phyloP scores from a whole-genome alignment of 2,113 vertebrate species.

The Pycnonotus jocosus region DNA sequence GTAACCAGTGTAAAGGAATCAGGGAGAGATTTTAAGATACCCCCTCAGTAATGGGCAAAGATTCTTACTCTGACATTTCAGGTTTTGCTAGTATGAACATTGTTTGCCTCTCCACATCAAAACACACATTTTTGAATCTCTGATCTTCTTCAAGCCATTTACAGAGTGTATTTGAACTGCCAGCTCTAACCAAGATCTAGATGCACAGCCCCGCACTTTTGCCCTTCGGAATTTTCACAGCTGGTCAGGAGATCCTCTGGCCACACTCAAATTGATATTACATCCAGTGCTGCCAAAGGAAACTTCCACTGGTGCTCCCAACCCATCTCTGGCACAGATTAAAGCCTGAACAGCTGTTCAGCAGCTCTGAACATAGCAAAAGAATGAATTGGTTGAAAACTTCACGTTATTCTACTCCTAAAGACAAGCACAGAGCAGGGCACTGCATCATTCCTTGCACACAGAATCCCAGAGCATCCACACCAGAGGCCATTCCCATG shows the following conservation, averaged over 20 bases:
- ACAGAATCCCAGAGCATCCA: neutral
- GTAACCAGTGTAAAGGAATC: neutral
- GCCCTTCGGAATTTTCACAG: neutral
- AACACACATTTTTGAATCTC: neutral
- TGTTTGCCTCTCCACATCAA: neutral
- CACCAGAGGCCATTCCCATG: accelerated
- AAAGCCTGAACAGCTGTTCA: neutral
- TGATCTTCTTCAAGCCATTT: neutral
- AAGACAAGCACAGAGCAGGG: neutral
- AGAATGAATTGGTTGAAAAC: neutral
- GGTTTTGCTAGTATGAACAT: neutral
- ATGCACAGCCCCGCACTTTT: accelerated
- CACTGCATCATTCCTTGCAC: neutral
- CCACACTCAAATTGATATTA: neutral
- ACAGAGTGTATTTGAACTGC: neutral
- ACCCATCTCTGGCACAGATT: neutral
- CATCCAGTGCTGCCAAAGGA: neutral
- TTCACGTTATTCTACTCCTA: neutral
- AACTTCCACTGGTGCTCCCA: neutral
- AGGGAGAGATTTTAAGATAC: neutral
- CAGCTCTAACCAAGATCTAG: neutral
- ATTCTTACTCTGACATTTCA: neutral
- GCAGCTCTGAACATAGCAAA: neutral
- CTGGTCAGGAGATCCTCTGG: neutral
- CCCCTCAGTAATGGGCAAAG: neutral